Percentiles rank a stretch among this genome's conserved stretches.
Evolutionary conservation across 2,888 invertebrate species (phyloP).

Genomic region (Heteromyza rotundicornis): DNA sequence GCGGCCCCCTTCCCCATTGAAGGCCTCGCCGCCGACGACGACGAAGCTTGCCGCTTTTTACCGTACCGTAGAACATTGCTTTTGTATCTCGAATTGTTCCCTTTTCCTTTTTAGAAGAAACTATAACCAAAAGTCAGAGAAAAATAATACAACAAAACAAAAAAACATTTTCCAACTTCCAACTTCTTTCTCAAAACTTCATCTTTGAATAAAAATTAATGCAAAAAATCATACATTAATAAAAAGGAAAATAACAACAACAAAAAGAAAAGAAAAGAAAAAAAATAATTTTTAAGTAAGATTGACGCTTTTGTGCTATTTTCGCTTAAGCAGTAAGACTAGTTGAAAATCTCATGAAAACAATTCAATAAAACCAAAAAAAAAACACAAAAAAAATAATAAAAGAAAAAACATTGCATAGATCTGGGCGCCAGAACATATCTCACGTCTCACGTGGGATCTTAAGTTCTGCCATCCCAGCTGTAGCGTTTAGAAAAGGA

Average conservation of each 20-base stretch:
- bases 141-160: too few species aligned
- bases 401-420: neutral
- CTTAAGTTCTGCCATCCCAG: too few species aligned
- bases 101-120: too few species aligned
- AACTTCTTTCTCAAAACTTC: slow-evolving; percentile 8
- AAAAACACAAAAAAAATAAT: slow-evolving; percentile 30
- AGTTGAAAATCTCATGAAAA: slow-evolving; percentile 44
- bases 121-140: too few species aligned
- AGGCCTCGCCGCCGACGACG: slow-evolving; percentile 20
- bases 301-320: slow-evolving; percentile 50
- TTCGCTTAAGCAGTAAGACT: slow-evolving; percentile 53
- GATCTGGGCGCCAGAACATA: slow-evolving; percentile 7
- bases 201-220: slow-evolving; percentile 33
- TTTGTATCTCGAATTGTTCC: too few species aligned
- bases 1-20: neutral
- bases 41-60: slow-evolving; percentile 39
- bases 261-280: slow-evolving; percentile 18
- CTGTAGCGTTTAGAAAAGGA: slow-evolving; percentile 37
- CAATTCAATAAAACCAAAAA: slow-evolving; percentile 26
- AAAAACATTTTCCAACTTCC: slow-evolving; percentile 44
- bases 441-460: too few species aligned
- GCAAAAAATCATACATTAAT: slow-evolving; percentile 48
- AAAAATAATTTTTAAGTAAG: slow-evolving; percentile 29
- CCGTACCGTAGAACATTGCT: too few species aligned
- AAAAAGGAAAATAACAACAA: slow-evolving; percentile 26